phyloP scores from a whole-genome alignment of 2,888 invertebrate genomes.

The Anthophora plumipes region DNA sequence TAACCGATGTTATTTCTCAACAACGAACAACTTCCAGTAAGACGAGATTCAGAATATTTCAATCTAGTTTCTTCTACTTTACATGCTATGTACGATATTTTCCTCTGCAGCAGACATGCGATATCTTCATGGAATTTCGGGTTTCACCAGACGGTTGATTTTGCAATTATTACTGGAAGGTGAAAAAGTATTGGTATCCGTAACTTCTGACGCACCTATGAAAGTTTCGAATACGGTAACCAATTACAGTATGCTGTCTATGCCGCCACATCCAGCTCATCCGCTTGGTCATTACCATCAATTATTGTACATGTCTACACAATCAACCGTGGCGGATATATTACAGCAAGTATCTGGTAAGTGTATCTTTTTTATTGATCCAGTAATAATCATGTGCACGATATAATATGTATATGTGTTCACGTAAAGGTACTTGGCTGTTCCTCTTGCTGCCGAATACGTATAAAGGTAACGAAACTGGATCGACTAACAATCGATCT shows the following conservation, averaged over 20 bases:
- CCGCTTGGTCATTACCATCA: slow-evolving; percentile 91
- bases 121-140: slow-evolving; percentile 89
- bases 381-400: background rate
- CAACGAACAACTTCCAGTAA: slow-evolving; percentile 85
- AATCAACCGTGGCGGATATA: slow-evolving; percentile 91
- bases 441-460: slow-evolving; percentile 78
- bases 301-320: slow-evolving; percentile 90
- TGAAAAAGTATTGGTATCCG: slow-evolving; percentile 92
- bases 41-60: slow-evolving; percentile 38
- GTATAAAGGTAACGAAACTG: slow-evolving; percentile 79
- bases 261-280: slow-evolving; percentile 88
- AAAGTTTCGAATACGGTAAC: slow-evolving; percentile 76
- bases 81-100: background rate
- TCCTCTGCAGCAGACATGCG: slow-evolving; percentile 78
- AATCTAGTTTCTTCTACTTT: background rate
- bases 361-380: background rate
- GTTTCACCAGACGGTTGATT: slow-evolving; percentile 94
- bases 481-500: slow-evolving; percentile 68
- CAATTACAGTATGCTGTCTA: slow-evolving; percentile 77
- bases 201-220: slow-evolving; percentile 85
- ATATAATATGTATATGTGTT: background rate
- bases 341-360: slow-evolving; percentile 86
- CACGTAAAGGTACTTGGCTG: slow-evolving; percentile 78
- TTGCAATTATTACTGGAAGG: slow-evolving; percentile 94
- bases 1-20: slow-evolving; percentile 91